Base-by-base conservation (phyloP, 1,140 invertebrate species). In the Drosophila mauritiana region DNA sequence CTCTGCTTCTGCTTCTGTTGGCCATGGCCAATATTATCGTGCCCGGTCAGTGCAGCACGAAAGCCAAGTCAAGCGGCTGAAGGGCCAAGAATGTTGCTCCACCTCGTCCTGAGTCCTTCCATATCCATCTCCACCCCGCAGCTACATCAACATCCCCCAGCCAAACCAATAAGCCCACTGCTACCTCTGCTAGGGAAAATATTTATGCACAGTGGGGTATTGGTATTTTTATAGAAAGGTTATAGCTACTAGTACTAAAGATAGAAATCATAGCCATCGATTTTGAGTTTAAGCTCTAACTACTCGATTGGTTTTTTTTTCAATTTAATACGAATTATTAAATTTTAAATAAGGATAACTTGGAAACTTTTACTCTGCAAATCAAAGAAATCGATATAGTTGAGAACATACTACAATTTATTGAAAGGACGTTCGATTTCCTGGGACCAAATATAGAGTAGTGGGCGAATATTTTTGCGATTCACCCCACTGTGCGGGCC, bases 1-100 rank as follows among this genome's bases (percentile, higher is more conserved):
- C 52, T 1, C 10, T 25, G 34, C 54, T 31, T 11, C 2, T 37
- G 34, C 5, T 20, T 13, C 58, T 72, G 49, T 42, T 67, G 73
- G 73, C 73, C 72, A 75, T 65, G 69, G 73, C 72, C 61, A 76
- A 76, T 65, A 75, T 76, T 76, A 76, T 76, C 68, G 77, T 74
- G 78, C 42, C 68, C 53, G 77, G 62, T 59, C 61, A 74, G 31
- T 69, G 53, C 74, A 73, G 73, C 73, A 81, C 57, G 79, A 82
- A 73, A 82, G 79, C 79, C 68, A 81, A 81, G 67, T 57, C 73
- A 78, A 73, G 77, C 56, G 72, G 43, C 61, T 68, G 42, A 59
- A 46, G 68, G 37, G 43, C 56, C 63, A 55, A 65, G 61, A 65
- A 53, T 64, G 45, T 59, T 43, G 22, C 42, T 46, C 40, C 27